These are phyloP conservation scores for Hydrolagus affinis DNA, from an alignment of 2,113 vertebrate genomes.

Conservation along the genomic window DNA sequence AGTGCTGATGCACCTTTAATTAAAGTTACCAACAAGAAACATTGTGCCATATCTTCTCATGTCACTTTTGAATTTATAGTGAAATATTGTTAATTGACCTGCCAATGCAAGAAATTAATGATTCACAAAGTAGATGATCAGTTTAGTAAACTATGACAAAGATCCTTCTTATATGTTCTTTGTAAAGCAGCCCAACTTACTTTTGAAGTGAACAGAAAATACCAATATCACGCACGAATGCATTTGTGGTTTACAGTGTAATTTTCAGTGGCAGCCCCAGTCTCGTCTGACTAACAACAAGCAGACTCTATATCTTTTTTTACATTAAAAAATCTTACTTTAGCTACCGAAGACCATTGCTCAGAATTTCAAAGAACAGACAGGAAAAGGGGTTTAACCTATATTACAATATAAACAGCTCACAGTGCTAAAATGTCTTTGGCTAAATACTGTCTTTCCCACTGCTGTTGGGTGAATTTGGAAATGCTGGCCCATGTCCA, in stretches of 20 bases:
- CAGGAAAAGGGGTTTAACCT: neutral
- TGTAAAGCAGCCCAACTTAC: slow-evolving; percentile 38
- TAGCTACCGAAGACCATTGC: neutral
- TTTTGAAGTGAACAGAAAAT: slow-evolving; percentile 41
- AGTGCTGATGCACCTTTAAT: slow-evolving; percentile 22
- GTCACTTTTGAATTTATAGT: slow-evolving; percentile 45
- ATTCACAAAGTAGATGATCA: slow-evolving; percentile 48
- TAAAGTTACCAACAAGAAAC: slow-evolving; percentile 44
- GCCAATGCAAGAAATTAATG: slow-evolving; percentile 47
- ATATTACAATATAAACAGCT: neutral
- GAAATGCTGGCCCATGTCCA: slow-evolving; percentile 42
- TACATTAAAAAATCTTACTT: neutral
- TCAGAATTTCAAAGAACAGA: neutral
- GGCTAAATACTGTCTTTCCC: neutral
- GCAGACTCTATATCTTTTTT: no score
- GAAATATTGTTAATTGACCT: slow-evolving; percentile 43
- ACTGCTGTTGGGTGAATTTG: slow-evolving; percentile 28
- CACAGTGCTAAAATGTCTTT: neutral
- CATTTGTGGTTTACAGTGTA: slow-evolving; percentile 23
- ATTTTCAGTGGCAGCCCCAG: neutral
- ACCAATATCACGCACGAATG: slow-evolving; percentile 38
- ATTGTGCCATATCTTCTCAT: slow-evolving; percentile 48
- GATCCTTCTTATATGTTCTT: slow-evolving; percentile 41
- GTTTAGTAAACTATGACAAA: slow-evolving; percentile 47
- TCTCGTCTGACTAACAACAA: neutral